A percentile compares a stretch with the other conserved stretches of the same genome.
These are phyloP conservation scores for Masnerella sp. DNA, from an alignment of 2,888 invertebrate genomes.

Conservation along the genomic window DNA sequence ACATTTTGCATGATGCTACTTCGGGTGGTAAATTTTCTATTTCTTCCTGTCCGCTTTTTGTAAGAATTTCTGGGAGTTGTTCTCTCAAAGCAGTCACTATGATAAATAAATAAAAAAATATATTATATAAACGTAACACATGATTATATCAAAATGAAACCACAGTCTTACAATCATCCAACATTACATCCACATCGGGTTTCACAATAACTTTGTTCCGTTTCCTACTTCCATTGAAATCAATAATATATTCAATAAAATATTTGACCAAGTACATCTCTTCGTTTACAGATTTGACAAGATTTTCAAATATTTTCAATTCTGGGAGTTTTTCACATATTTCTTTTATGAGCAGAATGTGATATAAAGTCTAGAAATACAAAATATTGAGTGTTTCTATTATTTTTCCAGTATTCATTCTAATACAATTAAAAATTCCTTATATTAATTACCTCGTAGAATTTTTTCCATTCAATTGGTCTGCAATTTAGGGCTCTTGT, in stretches of 20 bases:
- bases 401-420: too few species aligned
- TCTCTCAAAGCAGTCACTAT: slow-evolving; percentile 85
- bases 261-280: slow-evolving; percentile 81
- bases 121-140: neutral
- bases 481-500: slow-evolving; percentile 68
- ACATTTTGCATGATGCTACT: slow-evolving; percentile 83
- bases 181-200: slow-evolving; percentile 84
- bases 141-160: neutral
- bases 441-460: slow-evolving; percentile 71
- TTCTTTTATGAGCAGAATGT: slow-evolving; percentile 69
- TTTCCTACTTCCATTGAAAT: slow-evolving; percentile 82
- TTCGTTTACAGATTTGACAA: slow-evolving; percentile 75
- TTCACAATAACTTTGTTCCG: slow-evolving; percentile 86
- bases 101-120: neutral
- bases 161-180: slow-evolving; percentile 87
- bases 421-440: too few species aligned
- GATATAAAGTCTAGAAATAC: slow-evolving; percentile 65
- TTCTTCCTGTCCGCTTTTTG: slow-evolving; percentile 85
- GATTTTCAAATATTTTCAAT: slow-evolving; percentile 65
- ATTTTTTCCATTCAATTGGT: slow-evolving; percentile 68
- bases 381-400: neutral
- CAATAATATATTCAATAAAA: slow-evolving; percentile 85
- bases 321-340: slow-evolving; percentile 63
- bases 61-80: slow-evolving; percentile 85
- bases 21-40: slow-evolving; percentile 82